Evolutionary conservation across 2,113 vertebrate species (phyloP).

Genomic region (Crypturellus undulatus): DNA sequence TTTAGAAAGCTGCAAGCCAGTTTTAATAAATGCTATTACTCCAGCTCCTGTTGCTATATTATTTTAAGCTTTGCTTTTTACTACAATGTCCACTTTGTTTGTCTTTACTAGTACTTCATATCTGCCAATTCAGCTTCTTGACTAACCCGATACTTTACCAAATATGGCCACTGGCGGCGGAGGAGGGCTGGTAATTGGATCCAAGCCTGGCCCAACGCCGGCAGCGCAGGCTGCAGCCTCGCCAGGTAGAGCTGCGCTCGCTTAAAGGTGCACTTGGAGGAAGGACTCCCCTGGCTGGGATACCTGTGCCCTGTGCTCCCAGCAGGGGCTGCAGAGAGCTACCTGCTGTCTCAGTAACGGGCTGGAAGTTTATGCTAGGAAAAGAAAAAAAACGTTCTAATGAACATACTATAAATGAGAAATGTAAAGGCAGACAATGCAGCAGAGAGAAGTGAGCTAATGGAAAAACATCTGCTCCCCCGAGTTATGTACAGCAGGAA

Average conservation of each 20-base stretch:
- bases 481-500: constrained; percentile 45
- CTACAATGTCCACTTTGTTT: constrained; percentile 51
- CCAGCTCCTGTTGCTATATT: constrained; percentile 31
- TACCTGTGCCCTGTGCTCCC: not conserved
- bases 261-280: constrained; percentile 1
- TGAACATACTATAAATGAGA: constrained; percentile 6
- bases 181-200: constrained; percentile 70
- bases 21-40: constrained; percentile 45
- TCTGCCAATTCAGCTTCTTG: constrained; percentile 57
- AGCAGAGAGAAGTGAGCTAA: constrained; percentile 63
- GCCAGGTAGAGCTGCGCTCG: constrained; percentile 58
- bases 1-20: constrained; percentile 17
- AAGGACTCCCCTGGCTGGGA: not conserved
- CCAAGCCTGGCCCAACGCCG: constrained; percentile 51
- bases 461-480: constrained; percentile 73
- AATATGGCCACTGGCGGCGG: constrained; percentile 72
- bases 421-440: constrained; percentile 1
- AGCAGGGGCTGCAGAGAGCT: not conserved
- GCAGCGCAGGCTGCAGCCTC: constrained; percentile 15
- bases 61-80: constrained; percentile 60
- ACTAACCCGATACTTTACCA: constrained; percentile 69
- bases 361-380: not conserved
- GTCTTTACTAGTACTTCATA: constrained; percentile 51
- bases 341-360: not conserved
- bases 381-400: not conserved